A percentile compares a stretch with the other conserved stretches of the same genome.
These are phyloP conservation scores for Neolamprologus sp. DNA, from an alignment of 2,113 vertebrate genomes.

Conservation along the genomic window DNA sequence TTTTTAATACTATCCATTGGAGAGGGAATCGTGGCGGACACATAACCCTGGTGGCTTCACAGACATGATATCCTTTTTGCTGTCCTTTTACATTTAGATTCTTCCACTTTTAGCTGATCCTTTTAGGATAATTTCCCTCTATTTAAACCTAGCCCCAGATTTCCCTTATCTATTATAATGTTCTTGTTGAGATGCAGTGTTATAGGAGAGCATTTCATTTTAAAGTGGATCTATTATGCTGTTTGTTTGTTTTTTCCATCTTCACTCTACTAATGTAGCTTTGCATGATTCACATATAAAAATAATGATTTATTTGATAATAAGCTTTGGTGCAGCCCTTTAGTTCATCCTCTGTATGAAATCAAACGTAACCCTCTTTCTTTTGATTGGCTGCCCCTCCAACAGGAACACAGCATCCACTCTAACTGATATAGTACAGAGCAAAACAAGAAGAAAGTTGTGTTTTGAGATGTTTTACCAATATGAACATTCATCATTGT, in stretches of 20 bases:
- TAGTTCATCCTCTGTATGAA: not conserved
- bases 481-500: not conserved
- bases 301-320: not conserved
- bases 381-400: not conserved
- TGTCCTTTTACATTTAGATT: not conserved
- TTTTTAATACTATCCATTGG: not conserved
- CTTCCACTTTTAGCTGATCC: not conserved
- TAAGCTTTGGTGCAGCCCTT: not conserved
- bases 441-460: not conserved
- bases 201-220: not conserved
- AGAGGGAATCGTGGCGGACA: not conserved
- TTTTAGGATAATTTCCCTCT: not conserved
- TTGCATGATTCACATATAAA: not conserved
- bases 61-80: not conserved
- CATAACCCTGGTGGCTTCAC: not conserved
- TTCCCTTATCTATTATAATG: not conserved
- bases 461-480: not conserved
- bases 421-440: not conserved
- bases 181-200: not conserved
- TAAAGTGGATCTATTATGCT: not conserved
- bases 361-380: not conserved
- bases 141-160: not conserved
- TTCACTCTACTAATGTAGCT: not conserved
- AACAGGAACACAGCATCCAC: not conserved
- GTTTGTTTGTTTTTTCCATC: not conserved